Evolutionary conservation across 2,797 vertebrate species (phyloP).

Genomic region (Tympanoctomys barrerae): DNA sequence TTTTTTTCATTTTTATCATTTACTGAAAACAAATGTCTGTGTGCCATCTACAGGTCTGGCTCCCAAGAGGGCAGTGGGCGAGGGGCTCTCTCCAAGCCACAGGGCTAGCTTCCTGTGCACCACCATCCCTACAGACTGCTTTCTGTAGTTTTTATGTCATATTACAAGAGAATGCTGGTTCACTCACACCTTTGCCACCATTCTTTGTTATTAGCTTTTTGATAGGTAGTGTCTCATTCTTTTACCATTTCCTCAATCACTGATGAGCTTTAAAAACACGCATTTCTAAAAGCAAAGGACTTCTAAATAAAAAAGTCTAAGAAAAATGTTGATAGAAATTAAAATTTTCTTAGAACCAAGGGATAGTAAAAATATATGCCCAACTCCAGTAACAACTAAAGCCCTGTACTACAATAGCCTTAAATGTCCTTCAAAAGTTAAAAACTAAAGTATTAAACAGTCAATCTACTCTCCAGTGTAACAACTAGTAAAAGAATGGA

Average conservation of each 20-base stretch:
- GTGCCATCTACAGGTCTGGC: too few relatives aligned
- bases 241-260: background rate
- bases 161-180: background rate
- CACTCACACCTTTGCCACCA: background rate
- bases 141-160: background rate
- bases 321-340: background rate
- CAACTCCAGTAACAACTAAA: background rate
- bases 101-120: too few relatives aligned
- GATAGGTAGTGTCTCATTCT: background rate
- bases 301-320: background rate
- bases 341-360: background rate
- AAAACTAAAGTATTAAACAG: background rate
- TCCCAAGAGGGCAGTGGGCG: too few relatives aligned
- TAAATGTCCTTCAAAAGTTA: background rate
- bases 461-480: background rate
- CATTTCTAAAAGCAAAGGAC: background rate
- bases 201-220: background rate
- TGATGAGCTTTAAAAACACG: background rate
- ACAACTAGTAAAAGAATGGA: constrained; percentile 27
- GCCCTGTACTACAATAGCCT: background rate
- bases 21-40: too few relatives aligned
- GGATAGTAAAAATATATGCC: background rate
- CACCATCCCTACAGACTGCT: background rate
- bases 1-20: background rate
- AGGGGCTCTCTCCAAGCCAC: too few relatives aligned